Conservation (phyloP, 2,888 invertebrate genomes). For the Eulithis prunata region DNA sequence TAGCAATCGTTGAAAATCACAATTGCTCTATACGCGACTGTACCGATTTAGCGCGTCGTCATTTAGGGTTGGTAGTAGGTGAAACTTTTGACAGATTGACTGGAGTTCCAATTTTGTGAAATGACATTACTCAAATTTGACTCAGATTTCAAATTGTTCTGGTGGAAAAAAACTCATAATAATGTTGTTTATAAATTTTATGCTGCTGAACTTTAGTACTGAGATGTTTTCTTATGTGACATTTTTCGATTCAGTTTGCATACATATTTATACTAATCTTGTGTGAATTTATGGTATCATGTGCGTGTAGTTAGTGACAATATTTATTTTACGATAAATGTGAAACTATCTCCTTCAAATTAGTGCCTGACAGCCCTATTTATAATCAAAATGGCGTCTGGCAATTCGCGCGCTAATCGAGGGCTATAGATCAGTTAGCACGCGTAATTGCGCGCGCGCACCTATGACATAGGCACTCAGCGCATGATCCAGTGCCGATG, state of each 20-base stretch:
- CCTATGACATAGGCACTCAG: conserved; percentile 41
- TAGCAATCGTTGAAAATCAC: conserved; percentile 21
- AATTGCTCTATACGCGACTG: conserved; percentile 19
- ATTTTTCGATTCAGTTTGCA: not conserved
- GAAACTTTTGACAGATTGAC: conserved; percentile 28
- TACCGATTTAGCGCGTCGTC: conserved; percentile 16
- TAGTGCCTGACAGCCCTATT: conserved; percentile 34
- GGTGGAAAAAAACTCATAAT: too few relatives aligned
- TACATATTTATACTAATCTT: not conserved
- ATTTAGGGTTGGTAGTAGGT: conserved; percentile 20
- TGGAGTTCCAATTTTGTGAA: conserved; percentile 8
- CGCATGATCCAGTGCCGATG: conserved; percentile 41
- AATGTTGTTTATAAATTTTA: too few relatives aligned
- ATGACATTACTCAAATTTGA: not conserved
- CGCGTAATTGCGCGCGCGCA: conserved; percentile 40
- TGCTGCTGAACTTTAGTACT: too few relatives aligned
- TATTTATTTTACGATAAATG: conserved; percentile 15
- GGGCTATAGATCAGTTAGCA: conserved; percentile 42
- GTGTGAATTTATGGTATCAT: not conserved
- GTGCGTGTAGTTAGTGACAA: not conserved
- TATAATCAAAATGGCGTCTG: conserved; percentile 37
- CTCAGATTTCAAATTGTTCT: not conserved
- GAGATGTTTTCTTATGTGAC: too few relatives aligned
- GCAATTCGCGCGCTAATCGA: conserved; percentile 42
- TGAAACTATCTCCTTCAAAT: conserved; percentile 22